Conservation (phyloP, 2,888 invertebrate species). For the Drosophila mulleri region DNA sequence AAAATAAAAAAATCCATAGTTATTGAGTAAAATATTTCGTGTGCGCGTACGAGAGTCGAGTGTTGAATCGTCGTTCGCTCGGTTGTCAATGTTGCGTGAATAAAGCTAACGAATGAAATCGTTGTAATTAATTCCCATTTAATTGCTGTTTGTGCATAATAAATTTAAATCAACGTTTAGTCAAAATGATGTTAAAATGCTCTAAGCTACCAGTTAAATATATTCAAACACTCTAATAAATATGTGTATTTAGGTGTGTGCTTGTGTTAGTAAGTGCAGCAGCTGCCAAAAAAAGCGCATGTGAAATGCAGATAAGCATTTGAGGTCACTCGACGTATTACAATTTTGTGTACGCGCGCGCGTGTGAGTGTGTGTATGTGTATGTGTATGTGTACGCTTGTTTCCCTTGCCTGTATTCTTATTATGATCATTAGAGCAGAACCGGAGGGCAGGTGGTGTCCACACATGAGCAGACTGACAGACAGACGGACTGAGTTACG, state of each 20-base stretch:
- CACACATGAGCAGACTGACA: conserved; percentile 50
- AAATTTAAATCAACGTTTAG: conserved; percentile 45
- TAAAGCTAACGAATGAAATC: conserved; percentile 70
- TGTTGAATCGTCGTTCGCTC: conserved; percentile 48
- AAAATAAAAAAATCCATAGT: conserved; percentile 43
- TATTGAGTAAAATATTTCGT: conserved; percentile 48
- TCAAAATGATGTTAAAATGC: conserved; percentile 13
- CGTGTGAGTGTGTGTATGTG: conserved; percentile 16
- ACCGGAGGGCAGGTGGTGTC: conserved; percentile 79
- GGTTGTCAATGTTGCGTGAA: conserved; percentile 72
- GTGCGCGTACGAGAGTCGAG: conserved; percentile 43
- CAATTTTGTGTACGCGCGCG: conserved; percentile 10
- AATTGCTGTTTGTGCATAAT: conserved; percentile 67
- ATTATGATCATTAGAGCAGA: conserved; percentile 75
- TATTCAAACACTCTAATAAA: conserved; percentile 5
- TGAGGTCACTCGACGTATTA: conserved; percentile 61
- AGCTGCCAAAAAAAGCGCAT: conserved; percentile 65
- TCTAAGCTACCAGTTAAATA: conserved; percentile 21
- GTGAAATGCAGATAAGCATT: conserved; percentile 80
- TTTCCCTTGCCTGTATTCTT: conserved; percentile 53
- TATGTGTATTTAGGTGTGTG: conserved; percentile 24
- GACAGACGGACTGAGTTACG: conserved; percentile 37
- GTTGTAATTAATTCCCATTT: conserved; percentile 76
- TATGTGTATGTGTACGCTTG: conserved; percentile 27
- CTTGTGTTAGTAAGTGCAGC: conserved; percentile 60